Conservation (phyloP, 1,140 invertebrate genomes). For the Episyrphus balteatus region DNA sequence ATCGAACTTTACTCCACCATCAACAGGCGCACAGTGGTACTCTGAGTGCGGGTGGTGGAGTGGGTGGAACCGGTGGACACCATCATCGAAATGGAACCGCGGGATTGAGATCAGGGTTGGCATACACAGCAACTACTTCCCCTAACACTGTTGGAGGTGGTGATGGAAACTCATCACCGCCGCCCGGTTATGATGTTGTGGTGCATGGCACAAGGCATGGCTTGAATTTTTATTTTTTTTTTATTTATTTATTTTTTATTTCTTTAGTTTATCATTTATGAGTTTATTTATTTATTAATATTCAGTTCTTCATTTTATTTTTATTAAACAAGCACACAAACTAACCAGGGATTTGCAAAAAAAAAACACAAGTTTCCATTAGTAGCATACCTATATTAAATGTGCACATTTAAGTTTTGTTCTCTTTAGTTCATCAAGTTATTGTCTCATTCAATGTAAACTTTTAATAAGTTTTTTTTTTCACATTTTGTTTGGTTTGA, state of each 20-base stretch:
- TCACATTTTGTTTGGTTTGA: no score
- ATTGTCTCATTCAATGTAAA: no score
- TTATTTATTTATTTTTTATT: conserved; percentile 8
- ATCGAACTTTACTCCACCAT: conserved; percentile 34
- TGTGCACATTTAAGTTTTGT: no score
- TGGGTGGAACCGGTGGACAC: conserved; percentile 9
- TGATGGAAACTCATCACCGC: conserved; percentile 27
- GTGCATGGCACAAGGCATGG: conserved; percentile 39
- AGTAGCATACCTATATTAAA: no score
- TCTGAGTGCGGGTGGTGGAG: conserved; percentile 7
- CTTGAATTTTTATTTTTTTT: conserved; percentile 7
- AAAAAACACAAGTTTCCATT: neutral
- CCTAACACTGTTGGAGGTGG: conserved; percentile 13
- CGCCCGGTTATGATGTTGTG: conserved; percentile 36
- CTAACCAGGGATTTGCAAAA: neutral
- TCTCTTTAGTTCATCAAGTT: no score
- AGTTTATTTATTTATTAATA: conserved; percentile 6
- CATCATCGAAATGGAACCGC: conserved; percentile 19
- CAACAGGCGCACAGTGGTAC: conserved; percentile 22
- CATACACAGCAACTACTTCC: conserved; percentile 26
- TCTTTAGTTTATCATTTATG: conserved; percentile 5
- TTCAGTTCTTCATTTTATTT: conserved; percentile 6
- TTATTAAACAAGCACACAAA: conserved; percentile 4
- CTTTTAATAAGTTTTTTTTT: no score
- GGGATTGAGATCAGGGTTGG: conserved; percentile 36